These are phyloP conservation scores for Natrix natrix DNA, from an alignment of 2,797 vertebrate genomes.

Conservation along the genomic window DNA sequence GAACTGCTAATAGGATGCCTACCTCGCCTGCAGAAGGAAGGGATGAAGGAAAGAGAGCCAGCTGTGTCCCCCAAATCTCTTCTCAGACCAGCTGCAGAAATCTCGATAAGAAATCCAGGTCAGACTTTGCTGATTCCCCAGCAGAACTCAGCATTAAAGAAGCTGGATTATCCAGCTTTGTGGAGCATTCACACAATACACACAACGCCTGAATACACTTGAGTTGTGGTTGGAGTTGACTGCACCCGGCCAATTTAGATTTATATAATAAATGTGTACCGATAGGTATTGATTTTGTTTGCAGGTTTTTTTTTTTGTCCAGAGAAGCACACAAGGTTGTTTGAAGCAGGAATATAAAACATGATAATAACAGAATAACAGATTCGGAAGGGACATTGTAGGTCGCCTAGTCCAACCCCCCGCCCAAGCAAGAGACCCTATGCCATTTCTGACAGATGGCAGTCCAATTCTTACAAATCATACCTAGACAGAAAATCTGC, in stretches of 20 bases:
- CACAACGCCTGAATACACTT: background rate
- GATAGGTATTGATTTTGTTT: background rate
- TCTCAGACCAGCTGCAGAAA: background rate
- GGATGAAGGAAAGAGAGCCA: background rate
- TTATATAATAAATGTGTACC: background rate
- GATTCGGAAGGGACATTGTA: too few species aligned
- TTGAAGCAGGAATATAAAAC: background rate
- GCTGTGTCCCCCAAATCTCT: too few species aligned
- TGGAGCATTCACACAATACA: background rate
- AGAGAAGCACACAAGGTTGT: background rate
- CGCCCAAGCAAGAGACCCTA: too few species aligned
- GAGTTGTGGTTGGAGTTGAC: background rate
- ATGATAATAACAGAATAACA: background rate
- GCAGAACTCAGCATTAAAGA: background rate
- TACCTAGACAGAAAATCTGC: too few species aligned
- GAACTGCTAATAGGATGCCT: slow-evolving; percentile 18
- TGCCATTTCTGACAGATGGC: too few species aligned
- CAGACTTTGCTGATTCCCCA: background rate
- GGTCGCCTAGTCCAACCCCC: too few species aligned
- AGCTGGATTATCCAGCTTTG: background rate
- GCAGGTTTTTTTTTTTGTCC: background rate
- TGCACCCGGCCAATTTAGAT: background rate
- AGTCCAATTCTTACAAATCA: too few species aligned
- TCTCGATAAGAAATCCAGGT: background rate
- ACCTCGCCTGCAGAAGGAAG: slow-evolving; percentile 1